phyloP scores from a whole-genome alignment of 2,113 vertebrate species.

The Oncorhynchus clarkii region DNA sequence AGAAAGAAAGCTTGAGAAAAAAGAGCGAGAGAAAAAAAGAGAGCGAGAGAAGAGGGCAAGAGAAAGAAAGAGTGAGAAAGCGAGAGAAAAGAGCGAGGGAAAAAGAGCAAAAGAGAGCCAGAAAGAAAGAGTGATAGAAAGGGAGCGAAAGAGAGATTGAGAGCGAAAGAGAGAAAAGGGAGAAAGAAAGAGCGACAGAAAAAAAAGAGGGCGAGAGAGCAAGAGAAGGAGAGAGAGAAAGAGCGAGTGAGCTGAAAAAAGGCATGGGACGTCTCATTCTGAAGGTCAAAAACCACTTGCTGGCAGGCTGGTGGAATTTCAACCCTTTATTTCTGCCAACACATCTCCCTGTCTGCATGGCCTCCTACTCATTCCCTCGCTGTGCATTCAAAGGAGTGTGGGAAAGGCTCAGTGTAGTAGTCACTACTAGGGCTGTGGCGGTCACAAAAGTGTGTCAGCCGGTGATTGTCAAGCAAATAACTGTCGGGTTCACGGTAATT shows the following conservation, averaged over 20 bases:
- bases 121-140: neutral
- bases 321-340: neutral
- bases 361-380: neutral
- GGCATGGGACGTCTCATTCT: neutral
- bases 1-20: neutral
- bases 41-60: too few species aligned
- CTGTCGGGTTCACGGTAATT: too few species aligned
- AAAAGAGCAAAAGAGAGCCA: neutral
- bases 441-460: too few species aligned
- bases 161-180: neutral
- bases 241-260: neutral
- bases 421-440: too few species aligned
- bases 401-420: too few species aligned
- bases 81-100: neutral
- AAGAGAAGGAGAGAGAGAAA: neutral
- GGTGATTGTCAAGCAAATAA: too few species aligned
- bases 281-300: conserved; percentile 6
- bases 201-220: neutral
- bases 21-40: neutral
- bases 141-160: neutral
- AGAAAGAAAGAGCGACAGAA: too few species aligned
- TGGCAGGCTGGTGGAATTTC: neutral
- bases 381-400: too few species aligned
- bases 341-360: neutral
- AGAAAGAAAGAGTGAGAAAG: neutral